phyloP scores from a whole-genome alignment of 2,113 vertebrate species.

The Urocolius indicus region DNA sequence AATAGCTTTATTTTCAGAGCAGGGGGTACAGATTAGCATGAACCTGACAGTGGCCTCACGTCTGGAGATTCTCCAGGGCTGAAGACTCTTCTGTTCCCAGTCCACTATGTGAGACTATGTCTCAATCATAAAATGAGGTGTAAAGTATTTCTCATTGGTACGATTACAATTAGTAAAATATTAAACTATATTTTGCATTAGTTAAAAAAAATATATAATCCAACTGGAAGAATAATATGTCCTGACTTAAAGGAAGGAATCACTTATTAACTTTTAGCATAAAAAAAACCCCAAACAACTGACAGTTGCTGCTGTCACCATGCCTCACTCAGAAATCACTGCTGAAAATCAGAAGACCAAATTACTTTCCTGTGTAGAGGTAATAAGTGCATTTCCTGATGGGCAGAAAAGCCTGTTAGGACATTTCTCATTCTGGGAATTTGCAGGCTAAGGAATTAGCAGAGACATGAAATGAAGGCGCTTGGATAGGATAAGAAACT shows the following conservation, averaged over 20 bases:
- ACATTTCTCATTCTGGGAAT: constrained; percentile 13
- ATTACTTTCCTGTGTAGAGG: constrained; percentile 24
- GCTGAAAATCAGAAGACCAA: constrained; percentile 40
- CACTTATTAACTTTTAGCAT: not conserved
- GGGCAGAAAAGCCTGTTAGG: constrained; percentile 27
- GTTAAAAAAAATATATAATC: not conserved
- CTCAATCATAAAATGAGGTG: not conserved
- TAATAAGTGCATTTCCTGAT: constrained; percentile 31
- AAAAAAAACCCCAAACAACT: not conserved
- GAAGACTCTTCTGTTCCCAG: not conserved
- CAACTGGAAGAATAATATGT: not conserved
- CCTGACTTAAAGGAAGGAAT: not conserved
- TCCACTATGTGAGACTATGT: not conserved
- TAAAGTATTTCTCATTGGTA: not conserved
- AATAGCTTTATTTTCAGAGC: not conserved
- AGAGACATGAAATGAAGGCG: constrained; percentile 1
- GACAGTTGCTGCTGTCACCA: not conserved
- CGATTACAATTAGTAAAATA: not conserved
- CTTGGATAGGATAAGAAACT: not conserved
- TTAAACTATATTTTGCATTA: not conserved
- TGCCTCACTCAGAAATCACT: constrained; percentile 8
- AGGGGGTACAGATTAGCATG: not conserved
- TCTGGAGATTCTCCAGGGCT: not conserved
- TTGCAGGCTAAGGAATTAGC: constrained; percentile 26
- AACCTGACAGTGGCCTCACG: not conserved